A percentile compares a stretch with the other conserved stretches of the same genome.
These are phyloP conservation scores for Habroteleia sp. DNA, from an alignment of 2,888 invertebrate genomes.

Conservation along the genomic window DNA sequence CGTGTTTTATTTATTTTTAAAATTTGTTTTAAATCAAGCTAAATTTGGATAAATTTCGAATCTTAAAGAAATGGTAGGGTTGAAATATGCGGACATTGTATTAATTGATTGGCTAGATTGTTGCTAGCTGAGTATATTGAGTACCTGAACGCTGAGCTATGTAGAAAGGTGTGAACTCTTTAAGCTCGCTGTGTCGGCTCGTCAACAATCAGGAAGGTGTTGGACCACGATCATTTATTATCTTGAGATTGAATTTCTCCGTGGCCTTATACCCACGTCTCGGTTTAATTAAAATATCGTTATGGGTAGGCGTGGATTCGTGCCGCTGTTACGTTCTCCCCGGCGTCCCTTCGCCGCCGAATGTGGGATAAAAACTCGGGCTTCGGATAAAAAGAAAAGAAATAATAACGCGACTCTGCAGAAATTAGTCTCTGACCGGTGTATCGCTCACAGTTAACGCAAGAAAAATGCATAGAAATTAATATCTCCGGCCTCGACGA, in stretches of 20 bases:
- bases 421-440: slow-evolving; percentile 56
- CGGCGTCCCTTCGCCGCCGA: slow-evolving; percentile 48
- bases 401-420: slow-evolving; percentile 66
- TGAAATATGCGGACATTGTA: slow-evolving; percentile 17
- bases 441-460: slow-evolving; percentile 61
- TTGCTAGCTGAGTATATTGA: slow-evolving; percentile 50
- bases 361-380: slow-evolving; percentile 55
- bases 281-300: slow-evolving; percentile 81
- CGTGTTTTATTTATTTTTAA: too few relatives aligned
- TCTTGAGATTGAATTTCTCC: slow-evolving; percentile 81
- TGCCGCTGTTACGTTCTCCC: slow-evolving; percentile 72
- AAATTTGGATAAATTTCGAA: background rate
- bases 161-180: slow-evolving; percentile 78
- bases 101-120: slow-evolving; percentile 62
- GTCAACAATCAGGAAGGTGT: slow-evolving; percentile 78
- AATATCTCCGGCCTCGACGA: slow-evolving; percentile 53
- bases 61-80: slow-evolving; percentile 1
- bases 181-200: slow-evolving; percentile 74
- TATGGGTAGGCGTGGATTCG: slow-evolving; percentile 81
- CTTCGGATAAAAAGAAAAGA: slow-evolving; percentile 67
- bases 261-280: slow-evolving; percentile 73
- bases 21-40: too few relatives aligned
- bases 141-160: slow-evolving; percentile 50
- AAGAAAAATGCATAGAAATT: slow-evolving; percentile 65
- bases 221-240: slow-evolving; percentile 81